Conservation (phyloP, 2,888 invertebrate genomes). For the Escarpia spicata region DNA sequence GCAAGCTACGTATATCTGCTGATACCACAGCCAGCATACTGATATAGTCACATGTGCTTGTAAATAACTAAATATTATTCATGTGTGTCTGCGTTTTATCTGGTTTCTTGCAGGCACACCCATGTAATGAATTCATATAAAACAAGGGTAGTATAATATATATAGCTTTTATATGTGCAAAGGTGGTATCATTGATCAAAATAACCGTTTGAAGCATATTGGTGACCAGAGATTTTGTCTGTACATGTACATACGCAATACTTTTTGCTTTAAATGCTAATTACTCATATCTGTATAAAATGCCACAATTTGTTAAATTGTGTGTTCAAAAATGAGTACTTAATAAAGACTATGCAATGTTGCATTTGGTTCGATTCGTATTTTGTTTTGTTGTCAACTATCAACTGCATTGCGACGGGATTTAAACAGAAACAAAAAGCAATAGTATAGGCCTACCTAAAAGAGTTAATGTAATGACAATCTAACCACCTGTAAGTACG, state of each 20-base stretch:
- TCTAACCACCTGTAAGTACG: too few relatives aligned
- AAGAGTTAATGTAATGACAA: too few relatives aligned
- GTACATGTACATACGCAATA: neutral
- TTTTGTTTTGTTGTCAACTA: neutral
- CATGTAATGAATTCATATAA: neutral
- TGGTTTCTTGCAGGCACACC: neutral
- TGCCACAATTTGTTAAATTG: neutral
- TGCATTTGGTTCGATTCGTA: neutral
- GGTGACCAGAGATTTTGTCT: neutral
- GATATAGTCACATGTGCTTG: neutral
- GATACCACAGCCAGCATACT: neutral
- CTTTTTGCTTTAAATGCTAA: neutral
- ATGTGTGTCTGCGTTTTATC: neutral
- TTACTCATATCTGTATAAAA: neutral
- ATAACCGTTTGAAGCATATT: neutral
- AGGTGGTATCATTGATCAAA: neutral
- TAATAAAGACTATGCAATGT: constrained; percentile 4
- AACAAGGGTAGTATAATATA: neutral
- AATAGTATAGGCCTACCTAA: too few relatives aligned
- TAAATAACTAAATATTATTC: neutral
- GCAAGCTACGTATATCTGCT: neutral
- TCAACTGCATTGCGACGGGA: neutral
- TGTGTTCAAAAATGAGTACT: neutral
- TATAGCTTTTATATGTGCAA: neutral
- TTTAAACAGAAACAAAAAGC: too few relatives aligned